Evolutionary conservation across 2,888 invertebrate species (phyloP).

Genomic region (Leucozona laternaria): DNA sequence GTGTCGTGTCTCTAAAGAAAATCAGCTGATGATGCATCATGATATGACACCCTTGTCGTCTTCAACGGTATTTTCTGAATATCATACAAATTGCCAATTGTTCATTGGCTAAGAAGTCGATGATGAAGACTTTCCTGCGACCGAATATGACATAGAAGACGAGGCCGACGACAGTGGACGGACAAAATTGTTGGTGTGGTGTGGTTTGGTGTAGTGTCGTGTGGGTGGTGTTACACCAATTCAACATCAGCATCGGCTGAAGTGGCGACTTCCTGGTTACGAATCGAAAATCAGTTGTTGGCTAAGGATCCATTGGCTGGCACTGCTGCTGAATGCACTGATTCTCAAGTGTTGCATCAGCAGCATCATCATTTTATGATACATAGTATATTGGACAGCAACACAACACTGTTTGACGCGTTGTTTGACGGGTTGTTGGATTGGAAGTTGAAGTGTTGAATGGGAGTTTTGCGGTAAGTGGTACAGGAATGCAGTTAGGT

Average conservation of each 20-base stretch:
- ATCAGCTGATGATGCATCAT: slow-evolving; percentile 75
- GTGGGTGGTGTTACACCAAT: slow-evolving; percentile 24
- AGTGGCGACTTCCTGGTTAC: slow-evolving; percentile 73
- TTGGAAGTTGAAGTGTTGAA: slow-evolving; percentile 57
- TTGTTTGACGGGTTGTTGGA: slow-evolving; percentile 54
- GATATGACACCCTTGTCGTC: slow-evolving; percentile 58
- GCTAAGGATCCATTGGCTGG: slow-evolving; percentile 57
- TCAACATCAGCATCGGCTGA: slow-evolving; percentile 56
- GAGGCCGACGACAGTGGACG: not conserved
- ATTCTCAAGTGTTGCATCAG: slow-evolving; percentile 62
- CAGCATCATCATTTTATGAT: slow-evolving; percentile 42
- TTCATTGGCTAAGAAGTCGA: slow-evolving; percentile 61
- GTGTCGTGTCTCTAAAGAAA: slow-evolving; percentile 69
- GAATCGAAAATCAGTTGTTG: slow-evolving; percentile 74
- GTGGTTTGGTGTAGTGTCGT: slow-evolving; percentile 4
- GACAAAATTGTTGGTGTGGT: slow-evolving; percentile 26
- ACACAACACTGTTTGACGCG: slow-evolving; percentile 42
- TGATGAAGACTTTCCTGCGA: not conserved
- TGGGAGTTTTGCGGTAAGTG: slow-evolving; percentile 31
- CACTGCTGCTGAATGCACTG: slow-evolving; percentile 64
- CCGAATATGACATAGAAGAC: not conserved
- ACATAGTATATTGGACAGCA: slow-evolving; percentile 41
- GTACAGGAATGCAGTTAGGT: not conserved
- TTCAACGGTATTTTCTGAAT: slow-evolving; percentile 34
- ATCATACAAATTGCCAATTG: slow-evolving; percentile 73